phyloP scores from a whole-genome alignment of 2,797 vertebrate genomes.

The Pseudotriccus pelzelni region DNA sequence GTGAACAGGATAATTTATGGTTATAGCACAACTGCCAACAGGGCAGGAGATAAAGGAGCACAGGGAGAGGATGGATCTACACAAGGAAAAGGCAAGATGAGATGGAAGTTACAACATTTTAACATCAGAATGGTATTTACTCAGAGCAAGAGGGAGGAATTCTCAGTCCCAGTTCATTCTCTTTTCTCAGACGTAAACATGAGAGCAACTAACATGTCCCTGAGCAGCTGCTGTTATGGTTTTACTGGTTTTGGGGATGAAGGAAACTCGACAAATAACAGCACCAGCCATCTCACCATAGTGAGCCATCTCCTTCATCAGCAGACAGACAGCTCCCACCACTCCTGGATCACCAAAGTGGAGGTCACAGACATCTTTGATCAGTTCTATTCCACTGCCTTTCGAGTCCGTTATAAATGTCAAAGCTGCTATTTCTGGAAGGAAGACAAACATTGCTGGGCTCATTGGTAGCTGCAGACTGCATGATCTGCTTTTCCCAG shows the following conservation, averaged over 20 bases:
- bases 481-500: background rate
- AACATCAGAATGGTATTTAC: background rate
- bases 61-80: background rate
- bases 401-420: constrained; percentile 20
- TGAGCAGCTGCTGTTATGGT: background rate
- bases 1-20: background rate
- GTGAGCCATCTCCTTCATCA: constrained; percentile 61
- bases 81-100: background rate
- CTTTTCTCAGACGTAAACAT: background rate
- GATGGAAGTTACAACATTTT: background rate
- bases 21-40: background rate
- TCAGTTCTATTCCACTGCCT: constrained; percentile 43
- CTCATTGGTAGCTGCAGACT: background rate
- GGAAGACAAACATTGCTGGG: background rate
- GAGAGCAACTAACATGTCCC: background rate
- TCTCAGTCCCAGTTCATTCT: background rate
- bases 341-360: constrained; percentile 61
- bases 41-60: background rate
- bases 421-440: constrained; percentile 72
- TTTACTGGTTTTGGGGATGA: background rate
- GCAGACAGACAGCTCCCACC: constrained; percentile 64
- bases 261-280: background rate
- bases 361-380: constrained; percentile 34
- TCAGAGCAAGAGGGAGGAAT: background rate
- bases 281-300: constrained; percentile 61